Evolutionary conservation across 2,113 vertebrate genomes (phyloP).

Genomic region (Pangasianodon gigas): DNA sequence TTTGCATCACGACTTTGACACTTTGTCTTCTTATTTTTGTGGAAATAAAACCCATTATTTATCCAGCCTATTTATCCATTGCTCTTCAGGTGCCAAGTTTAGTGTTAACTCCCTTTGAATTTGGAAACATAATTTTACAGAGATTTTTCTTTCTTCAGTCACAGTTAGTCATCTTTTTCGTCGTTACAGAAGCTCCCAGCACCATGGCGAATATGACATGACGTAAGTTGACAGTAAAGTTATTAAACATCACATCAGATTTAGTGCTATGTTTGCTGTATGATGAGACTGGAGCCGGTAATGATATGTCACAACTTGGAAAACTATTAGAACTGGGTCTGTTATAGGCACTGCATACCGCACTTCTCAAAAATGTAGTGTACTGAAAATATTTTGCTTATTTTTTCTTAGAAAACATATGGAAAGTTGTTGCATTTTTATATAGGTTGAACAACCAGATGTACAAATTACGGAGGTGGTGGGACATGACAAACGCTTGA

Average conservation of each 20-base stretch:
- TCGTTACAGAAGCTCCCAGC: background rate
- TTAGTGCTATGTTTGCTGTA: constrained; percentile 9
- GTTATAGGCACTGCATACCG: background rate
- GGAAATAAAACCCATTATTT: background rate
- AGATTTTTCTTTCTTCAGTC: background rate
- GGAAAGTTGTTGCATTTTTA: background rate
- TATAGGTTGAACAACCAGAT: background rate
- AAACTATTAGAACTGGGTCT: background rate
- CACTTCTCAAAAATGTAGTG: background rate
- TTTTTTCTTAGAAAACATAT: background rate
- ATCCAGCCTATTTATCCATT: background rate
- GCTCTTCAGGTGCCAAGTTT: background rate
- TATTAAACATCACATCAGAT: constrained; percentile 39
- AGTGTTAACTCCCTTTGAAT: background rate
- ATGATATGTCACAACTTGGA: constrained; percentile 21
- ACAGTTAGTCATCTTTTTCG: background rate
- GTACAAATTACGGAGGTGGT: background rate
- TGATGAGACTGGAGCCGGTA: background rate
- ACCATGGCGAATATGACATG: constrained; percentile 13
- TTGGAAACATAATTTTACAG: background rate
- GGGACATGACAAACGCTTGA: background rate
- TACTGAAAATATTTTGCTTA: background rate
- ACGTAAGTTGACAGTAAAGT: constrained; percentile 18
- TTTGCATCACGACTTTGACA: background rate
- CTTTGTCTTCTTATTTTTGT: background rate